Base-by-base conservation (phyloP, 2,113 vertebrate species). In the Ondatra zibethicus region DNA sequence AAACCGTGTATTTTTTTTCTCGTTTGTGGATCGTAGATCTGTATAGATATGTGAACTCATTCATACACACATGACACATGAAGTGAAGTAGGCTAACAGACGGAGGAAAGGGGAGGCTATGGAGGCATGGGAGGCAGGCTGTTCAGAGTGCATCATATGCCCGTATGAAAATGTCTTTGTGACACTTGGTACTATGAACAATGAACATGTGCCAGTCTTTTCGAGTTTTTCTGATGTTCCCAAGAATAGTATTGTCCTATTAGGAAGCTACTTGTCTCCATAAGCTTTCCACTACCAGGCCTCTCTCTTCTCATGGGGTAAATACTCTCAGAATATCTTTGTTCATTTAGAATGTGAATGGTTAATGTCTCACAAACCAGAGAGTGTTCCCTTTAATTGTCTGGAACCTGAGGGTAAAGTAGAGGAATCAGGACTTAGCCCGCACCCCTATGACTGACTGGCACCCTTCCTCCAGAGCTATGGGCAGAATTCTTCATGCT, bases 401-500 rank as follows among this genome's bases (percentile, higher is more conserved):
- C 61, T 42, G 29, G 19, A 42, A 89, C n/a, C 63, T 52, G 75
- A 45, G 45, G 39, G 47, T 47, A 89, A 85, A 92, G 11, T n/a
- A 82, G 47, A 91, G 23, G 25, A 92, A 84, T 81, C 29, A 25
- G 77, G 47, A 58, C 78, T 2, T 86, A 76, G 72, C 85, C 93
- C 45, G n/a, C 0, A 0, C 84, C 72, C 58, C 45, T 92, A 16
- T 33, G 42, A 94, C 91, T 63, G 88, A 88, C 76, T 0, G 2
- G 77, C 11, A 9, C 89, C 89, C 80, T 86, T 94, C 94, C 84
- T 61, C 47, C 75, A 91, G 89, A 92, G 96, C 92, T 73, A 91
- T 93, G 93, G 80, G 61, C 81, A 84, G 94, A 96, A 98, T 98
- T 98, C 95, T 98, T 98, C 78, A 97, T 68, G 96, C 97, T 98